Conservation (phyloP, 2,113 vertebrate genomes). For the Callaeas wilsoni region DNA sequence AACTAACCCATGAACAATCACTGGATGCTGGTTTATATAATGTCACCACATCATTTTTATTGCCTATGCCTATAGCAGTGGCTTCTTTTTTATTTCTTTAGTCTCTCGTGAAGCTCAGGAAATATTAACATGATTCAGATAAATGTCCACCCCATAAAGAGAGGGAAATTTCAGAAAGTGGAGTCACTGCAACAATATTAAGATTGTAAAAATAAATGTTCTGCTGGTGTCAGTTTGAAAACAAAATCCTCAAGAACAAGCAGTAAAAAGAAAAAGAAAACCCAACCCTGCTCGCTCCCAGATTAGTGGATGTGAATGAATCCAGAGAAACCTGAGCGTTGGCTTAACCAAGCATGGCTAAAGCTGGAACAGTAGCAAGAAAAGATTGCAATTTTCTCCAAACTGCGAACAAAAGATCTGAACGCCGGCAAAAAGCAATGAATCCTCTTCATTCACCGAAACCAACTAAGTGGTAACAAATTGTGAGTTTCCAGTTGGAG, state of each 20-base stretch:
- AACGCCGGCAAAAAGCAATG: neutral
- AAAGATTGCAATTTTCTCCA: conserved; percentile 46
- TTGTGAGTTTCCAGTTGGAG: conserved; percentile 27
- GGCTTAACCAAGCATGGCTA: conserved; percentile 59
- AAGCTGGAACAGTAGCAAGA: conserved; percentile 61
- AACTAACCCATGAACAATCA: neutral
- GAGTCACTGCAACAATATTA: neutral
- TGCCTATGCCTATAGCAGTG: neutral
- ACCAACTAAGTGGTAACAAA: conserved; percentile 61
- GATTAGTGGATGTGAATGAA: neutral
- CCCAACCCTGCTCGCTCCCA: neutral
- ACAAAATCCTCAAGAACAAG: neutral
- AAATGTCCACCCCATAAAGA: neutral
- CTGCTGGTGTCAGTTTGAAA: neutral
- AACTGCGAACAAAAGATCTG: conserved; percentile 22
- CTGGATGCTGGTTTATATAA: neutral
- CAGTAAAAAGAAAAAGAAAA: neutral
- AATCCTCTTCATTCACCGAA: conserved; percentile 55
- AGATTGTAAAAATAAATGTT: neutral
- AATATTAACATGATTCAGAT: neutral
- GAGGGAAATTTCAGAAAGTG: neutral
- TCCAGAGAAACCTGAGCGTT: neutral
- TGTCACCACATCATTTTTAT: neutral
- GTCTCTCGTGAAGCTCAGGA: neutral
- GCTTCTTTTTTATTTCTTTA: neutral